phyloP scores from a whole-genome alignment of 2,797 vertebrate species.

The Anguilla pacifica region DNA sequence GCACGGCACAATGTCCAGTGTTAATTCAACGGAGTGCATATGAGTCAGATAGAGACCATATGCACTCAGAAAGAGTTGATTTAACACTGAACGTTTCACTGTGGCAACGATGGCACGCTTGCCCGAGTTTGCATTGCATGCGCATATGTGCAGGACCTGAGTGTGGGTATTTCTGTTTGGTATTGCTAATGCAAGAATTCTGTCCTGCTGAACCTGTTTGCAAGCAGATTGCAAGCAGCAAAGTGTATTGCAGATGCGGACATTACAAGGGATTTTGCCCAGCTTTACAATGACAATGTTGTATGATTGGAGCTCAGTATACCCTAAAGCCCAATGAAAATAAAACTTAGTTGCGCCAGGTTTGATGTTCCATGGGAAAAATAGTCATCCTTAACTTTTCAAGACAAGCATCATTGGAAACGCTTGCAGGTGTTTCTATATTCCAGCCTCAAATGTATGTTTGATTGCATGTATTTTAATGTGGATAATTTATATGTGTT shows the following conservation, averaged over 20 bases:
- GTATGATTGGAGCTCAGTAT: neutral
- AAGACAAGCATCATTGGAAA: neutral
- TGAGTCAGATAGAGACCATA: too few relatives aligned
- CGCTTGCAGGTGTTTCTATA: neutral
- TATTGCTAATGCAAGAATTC: too few relatives aligned
- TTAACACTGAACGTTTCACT: too few relatives aligned
- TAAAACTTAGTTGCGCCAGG: neutral
- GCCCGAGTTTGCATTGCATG: neutral
- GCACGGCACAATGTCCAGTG: too few relatives aligned
- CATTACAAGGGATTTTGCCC: too few relatives aligned
- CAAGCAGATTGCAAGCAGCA: neutral
- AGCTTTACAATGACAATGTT: too few relatives aligned
- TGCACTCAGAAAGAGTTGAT: too few relatives aligned
- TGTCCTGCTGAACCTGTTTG: neutral
- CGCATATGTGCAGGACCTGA: neutral
- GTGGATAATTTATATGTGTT: too few relatives aligned
- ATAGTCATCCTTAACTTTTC: neutral
- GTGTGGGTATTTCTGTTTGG: too few relatives aligned
- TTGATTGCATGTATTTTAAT: neutral
- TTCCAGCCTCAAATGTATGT: neutral
- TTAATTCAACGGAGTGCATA: too few relatives aligned
- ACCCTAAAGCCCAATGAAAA: neutral
- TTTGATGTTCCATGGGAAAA: neutral
- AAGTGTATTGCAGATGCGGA: neutral
- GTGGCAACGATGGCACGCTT: neutral